Evolutionary conservation across 2,888 invertebrate genomes (phyloP).

Genomic region (Nomada lathburiana): DNA sequence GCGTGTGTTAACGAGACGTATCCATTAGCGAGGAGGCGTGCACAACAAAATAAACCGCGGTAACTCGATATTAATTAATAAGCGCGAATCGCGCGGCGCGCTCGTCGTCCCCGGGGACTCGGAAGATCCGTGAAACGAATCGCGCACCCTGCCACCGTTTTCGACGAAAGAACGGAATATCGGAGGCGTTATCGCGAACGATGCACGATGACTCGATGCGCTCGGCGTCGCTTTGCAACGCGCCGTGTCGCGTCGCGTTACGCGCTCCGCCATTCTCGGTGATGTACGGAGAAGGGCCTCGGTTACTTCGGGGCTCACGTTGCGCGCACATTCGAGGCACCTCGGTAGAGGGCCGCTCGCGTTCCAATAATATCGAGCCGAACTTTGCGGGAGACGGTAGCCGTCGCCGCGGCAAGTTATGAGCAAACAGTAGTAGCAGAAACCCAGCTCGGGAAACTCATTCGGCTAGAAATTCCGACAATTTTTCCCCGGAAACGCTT

Average conservation of each 20-base stretch:
- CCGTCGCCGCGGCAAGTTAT: conserved; percentile 33
- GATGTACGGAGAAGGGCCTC: conserved; percentile 63
- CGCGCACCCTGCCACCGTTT: conserved; percentile 20
- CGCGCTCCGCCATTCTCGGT: conserved; percentile 64
- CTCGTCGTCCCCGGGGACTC: not conserved
- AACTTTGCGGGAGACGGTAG: conserved; percentile 35
- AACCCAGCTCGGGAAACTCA: conserved; percentile 17
- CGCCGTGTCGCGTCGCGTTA: conserved; percentile 43
- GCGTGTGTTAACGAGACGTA: conserved; percentile 23
- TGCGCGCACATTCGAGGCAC: conserved; percentile 1
- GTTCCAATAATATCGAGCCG: conserved; percentile 41
- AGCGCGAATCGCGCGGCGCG: not conserved
- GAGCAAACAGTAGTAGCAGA: conserved; percentile 29
- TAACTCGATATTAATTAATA: conserved; percentile 38
- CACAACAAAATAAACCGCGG: conserved; percentile 8
- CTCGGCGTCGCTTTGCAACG: conserved; percentile 29
- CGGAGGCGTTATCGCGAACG: conserved; percentile 54
- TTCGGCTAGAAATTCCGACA: conserved; percentile 39
- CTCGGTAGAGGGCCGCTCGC: conserved; percentile 2
- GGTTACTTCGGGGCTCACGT: conserved; percentile 64
- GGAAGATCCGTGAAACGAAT: conserved; percentile 19
- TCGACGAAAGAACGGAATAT: conserved; percentile 57
- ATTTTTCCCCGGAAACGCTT: conserved; percentile 47
- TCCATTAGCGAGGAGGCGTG: conserved; percentile 31
- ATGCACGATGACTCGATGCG: conserved; percentile 66